Percentiles rank a stretch among this genome's conserved stretches.
phyloP scores from a whole-genome alignment of 2,797 vertebrate species.

The Strix occidentalis region DNA sequence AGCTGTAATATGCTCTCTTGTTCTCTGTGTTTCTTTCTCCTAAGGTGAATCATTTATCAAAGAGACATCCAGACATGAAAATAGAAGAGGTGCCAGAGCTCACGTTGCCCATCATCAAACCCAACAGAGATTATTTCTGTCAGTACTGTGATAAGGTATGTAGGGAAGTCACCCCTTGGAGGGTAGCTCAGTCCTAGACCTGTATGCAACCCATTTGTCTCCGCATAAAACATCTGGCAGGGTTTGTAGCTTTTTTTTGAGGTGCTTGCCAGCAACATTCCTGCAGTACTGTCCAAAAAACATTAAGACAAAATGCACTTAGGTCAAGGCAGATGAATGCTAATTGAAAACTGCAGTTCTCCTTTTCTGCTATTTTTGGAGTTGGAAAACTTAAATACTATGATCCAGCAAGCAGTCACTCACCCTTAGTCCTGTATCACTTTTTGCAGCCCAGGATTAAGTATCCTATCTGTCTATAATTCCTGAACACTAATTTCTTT shows the following conservation, averaged over 20 bases:
- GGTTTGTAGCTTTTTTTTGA: neutral
- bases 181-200: neutral
- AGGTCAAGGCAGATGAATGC: neutral
- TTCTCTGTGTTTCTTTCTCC: neutral
- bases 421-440: neutral
- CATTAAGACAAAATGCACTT: neutral
- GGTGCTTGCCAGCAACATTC: neutral
- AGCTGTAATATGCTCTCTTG: neutral
- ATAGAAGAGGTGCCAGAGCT: constrained; percentile 98
- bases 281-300: neutral
- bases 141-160: constrained; percentile 98
- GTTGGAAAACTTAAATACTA: neutral
- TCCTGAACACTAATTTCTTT: neutral
- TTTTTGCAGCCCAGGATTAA: neutral
- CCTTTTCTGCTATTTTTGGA: neutral
- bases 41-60: constrained; percentile 99
- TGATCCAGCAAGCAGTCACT: neutral
- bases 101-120: constrained; percentile 97
- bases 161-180: neutral
- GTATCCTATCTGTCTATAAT: neutral
- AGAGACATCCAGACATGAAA: constrained; percentile 98
- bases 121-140: constrained; percentile 99
- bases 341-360: neutral
- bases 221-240: neutral
- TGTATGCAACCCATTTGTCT: neutral